These are phyloP conservation scores for Leptothorax acervorum DNA, from an alignment of 2,888 invertebrate species.

Conservation along the genomic window DNA sequence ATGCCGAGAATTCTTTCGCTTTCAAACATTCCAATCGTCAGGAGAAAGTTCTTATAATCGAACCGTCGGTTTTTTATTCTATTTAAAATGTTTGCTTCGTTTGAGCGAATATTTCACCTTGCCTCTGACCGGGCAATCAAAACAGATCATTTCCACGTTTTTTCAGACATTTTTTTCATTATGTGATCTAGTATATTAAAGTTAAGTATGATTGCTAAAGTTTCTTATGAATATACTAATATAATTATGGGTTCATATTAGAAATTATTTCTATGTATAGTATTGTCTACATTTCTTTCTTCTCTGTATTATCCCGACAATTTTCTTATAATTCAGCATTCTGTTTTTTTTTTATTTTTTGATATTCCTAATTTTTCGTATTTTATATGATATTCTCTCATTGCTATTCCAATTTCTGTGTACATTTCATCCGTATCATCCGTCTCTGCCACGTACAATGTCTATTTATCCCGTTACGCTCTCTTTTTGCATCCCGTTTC, in stretches of 20 bases:
- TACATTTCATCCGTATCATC: neutral
- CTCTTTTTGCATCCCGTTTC: neutral
- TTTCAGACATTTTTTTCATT: neutral
- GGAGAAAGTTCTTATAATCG: neutral
- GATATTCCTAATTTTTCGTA: neutral
- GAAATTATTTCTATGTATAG: neutral
- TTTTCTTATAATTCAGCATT: neutral
- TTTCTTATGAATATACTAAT: neutral
- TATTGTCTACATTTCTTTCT: neutral
- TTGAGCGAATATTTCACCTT: neutral
- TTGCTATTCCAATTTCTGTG: neutral
- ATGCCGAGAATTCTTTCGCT: neutral
- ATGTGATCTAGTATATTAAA: neutral
- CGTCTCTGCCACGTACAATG: neutral
- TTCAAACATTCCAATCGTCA: neutral
- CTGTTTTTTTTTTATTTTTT: neutral
- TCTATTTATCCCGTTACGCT: neutral
- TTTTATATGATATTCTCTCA: neutral
- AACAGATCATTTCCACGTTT: neutral
- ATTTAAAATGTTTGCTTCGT: neutral
- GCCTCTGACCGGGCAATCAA: neutral
- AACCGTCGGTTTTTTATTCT: neutral
- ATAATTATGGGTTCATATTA: neutral
- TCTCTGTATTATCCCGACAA: neutral
- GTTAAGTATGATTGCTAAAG: neutral